Percentiles rank a stretch among this genome's conserved stretches.
Conservation (phyloP, 2,113 vertebrate species). For the Aramus guarauna region DNA sequence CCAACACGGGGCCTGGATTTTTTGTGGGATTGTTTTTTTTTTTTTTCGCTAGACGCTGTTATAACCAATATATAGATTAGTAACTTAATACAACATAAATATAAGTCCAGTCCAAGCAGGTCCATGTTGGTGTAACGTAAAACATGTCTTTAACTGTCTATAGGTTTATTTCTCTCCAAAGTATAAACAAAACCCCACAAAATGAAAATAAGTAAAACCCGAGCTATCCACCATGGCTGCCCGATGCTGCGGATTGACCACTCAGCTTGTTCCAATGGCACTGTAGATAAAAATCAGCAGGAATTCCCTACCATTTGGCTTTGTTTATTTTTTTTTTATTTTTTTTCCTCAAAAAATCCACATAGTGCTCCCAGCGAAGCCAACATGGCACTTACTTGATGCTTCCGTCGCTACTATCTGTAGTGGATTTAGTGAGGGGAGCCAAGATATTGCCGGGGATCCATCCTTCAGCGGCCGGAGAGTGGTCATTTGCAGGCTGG, state of each 20-base stretch:
- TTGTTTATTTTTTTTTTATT: conserved; percentile 48
- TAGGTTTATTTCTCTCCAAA: conserved; percentile 76
- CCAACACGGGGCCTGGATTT: conserved; percentile 73
- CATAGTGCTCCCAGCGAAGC: conserved; percentile 76
- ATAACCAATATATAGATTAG: conserved; percentile 81
- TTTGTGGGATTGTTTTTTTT: neutral
- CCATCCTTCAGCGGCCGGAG: conserved; percentile 96
- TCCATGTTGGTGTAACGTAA: conserved; percentile 78
- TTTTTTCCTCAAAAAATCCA: conserved; percentile 76
- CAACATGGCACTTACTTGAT: conserved; percentile 97
- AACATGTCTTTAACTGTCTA: conserved; percentile 71
- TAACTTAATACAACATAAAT: conserved; percentile 80
- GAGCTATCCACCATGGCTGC: conserved; percentile 56
- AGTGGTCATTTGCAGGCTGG: conserved; percentile 88
- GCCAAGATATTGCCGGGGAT: conserved; percentile 90
- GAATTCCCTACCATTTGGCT: conserved; percentile 60
- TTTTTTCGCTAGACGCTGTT: conserved; percentile 68
- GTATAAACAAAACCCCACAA: conserved; percentile 69
- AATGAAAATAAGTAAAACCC: conserved; percentile 45
- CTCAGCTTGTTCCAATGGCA: conserved; percentile 72
- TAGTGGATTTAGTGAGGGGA: conserved; percentile 81
- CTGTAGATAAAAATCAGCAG: conserved; percentile 63
- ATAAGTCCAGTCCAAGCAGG: conserved; percentile 84
- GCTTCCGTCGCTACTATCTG: conserved; percentile 89
- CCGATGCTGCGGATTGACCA: conserved; percentile 60